phyloP scores from a whole-genome alignment of 2,888 invertebrate genomes.

The Gonocerus acuteangulatus region DNA sequence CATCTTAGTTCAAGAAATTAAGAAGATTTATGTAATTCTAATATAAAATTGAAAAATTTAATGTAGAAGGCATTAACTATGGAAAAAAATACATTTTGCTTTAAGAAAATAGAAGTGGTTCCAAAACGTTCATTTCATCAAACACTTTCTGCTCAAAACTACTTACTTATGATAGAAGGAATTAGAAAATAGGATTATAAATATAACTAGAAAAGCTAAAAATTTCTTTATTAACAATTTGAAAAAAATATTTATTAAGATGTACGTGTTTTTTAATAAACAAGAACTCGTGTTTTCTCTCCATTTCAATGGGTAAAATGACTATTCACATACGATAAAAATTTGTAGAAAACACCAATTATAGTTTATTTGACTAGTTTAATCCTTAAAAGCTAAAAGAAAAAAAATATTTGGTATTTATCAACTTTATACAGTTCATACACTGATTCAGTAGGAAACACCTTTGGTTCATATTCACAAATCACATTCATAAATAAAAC shows the following conservation, averaged over 20 bases:
- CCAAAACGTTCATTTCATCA: no score
- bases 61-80: no score
- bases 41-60: no score
- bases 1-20: no score
- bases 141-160: no score
- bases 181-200: no score
- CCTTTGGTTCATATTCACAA: neutral
- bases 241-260: slow-evolving; percentile 14
- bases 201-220: slow-evolving; percentile 10
- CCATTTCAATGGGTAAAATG: neutral
- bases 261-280: slow-evolving; percentile 1
- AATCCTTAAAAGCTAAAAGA: slow-evolving; percentile 1
- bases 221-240: slow-evolving; percentile 23
- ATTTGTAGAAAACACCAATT: slow-evolving; percentile 16
- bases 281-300: slow-evolving; percentile 5
- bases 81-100: no score
- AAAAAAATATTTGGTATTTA: slow-evolving; percentile 3
- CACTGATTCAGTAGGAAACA: neutral
- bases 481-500: neutral
- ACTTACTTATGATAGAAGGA: no score
- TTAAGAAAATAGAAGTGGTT: no score
- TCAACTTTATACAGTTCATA: neutral
- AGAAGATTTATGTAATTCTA: no score
- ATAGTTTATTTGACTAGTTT: slow-evolving; percentile 14
- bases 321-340: neutral